A percentile compares a stretch with the other conserved stretches of the same genome.
Conservation (phyloP, 2,113 vertebrate species). For the Nettapus auritus region DNA sequence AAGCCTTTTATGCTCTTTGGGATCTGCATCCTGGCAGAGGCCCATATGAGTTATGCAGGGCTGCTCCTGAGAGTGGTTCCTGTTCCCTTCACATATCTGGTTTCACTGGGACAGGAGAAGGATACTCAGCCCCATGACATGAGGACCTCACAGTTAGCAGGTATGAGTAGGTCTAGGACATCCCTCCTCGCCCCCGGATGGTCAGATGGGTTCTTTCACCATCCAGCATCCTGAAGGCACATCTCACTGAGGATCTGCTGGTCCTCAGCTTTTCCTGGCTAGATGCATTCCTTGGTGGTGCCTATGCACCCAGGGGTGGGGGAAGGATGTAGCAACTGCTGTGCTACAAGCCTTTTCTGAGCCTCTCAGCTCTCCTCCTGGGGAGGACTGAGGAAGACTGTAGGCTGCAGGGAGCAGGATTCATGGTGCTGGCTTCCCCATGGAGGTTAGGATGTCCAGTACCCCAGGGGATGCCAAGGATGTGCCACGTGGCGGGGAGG, state of each 20-base stretch:
- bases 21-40: neutral
- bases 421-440: neutral
- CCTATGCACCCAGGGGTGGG: neutral
- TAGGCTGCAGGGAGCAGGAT: neutral
- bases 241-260: neutral
- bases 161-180: neutral
- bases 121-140: neutral
- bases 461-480: neutral
- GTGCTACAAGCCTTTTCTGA: neutral
- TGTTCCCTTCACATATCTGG: neutral
- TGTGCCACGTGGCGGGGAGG: fast-evolving
- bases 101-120: neutral
- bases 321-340: neutral
- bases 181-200: neutral
- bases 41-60: fast-evolving
- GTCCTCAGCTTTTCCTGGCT: neutral
- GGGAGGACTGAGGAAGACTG: no score
- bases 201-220: neutral
- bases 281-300: no score
- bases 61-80: neutral
- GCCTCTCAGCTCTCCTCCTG: neutral
- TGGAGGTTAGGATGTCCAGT: fast-evolving
- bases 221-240: neutral
- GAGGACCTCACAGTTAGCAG: neutral
- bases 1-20: fast-evolving